Evolutionary conservation across 2,113 vertebrate genomes (phyloP).

Genomic region (Trogon surrucura): DNA sequence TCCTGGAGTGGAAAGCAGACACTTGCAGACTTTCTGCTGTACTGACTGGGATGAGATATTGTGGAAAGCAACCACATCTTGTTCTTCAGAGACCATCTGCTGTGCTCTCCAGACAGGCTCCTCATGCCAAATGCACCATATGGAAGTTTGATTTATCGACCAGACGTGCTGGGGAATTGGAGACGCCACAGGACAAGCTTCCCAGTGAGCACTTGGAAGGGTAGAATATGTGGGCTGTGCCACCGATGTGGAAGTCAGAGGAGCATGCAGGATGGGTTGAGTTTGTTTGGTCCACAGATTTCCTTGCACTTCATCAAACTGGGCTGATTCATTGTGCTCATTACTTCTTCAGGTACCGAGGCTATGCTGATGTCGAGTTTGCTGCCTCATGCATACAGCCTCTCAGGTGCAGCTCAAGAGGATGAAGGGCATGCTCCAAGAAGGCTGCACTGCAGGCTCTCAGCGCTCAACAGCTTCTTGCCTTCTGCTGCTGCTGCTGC

Average conservation of each 20-base stretch:
- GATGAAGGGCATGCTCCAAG: neutral
- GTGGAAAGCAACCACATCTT: neutral
- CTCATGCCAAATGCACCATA: neutral
- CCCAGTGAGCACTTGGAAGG: neutral
- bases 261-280: neutral
- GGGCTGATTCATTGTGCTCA: neutral
- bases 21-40: neutral
- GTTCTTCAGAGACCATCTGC: neutral
- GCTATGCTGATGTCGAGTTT: neutral
- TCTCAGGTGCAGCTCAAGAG: neutral
- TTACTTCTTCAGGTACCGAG: neutral
- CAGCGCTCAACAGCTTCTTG: neutral
- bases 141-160: neutral
- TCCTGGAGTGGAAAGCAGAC: neutral
- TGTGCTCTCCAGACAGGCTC: neutral
- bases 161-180: neutral
- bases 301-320: neutral
- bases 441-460: neutral
- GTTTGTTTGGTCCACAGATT: neutral
- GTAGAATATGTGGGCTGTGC: neutral
- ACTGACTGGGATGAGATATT: neutral
- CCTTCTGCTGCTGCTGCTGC: neutral
- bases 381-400: rapidly evolving
- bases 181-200: neutral
- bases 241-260: neutral